Base-by-base conservation (phyloP, 2,113 vertebrate species). In the Cyphomyrus discorhynchus region DNA sequence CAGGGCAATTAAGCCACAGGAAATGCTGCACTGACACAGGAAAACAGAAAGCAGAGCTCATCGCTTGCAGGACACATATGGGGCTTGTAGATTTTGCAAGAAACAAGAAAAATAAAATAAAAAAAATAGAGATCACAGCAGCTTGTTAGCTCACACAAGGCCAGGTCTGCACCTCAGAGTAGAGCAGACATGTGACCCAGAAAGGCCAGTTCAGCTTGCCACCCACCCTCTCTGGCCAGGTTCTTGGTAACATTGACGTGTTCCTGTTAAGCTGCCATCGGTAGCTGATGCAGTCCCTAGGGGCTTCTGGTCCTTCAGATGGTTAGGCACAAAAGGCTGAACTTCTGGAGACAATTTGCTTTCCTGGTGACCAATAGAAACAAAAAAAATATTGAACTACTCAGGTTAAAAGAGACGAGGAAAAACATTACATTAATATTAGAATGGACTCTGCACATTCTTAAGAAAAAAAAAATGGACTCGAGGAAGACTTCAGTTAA, bases 341-440 rank as follows among this genome's bases (percentile, higher is more conserved):
- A 90, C 89, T 84, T 66, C 74, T 91, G 91, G 4, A 21, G 91
- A 89, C 66, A 88, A n/a, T 52, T 92, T 90, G 52, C 91, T 92
- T 90, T 93, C 90, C 93, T 92, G 90, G 19, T 11, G 27, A 83
- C 24, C 19, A 39, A 46, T 21, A 47, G 80, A 21, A 84, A 62
- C 74, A 8, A 11, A 17, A 46, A 46, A 66, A 27, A 45, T 4
- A 45, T 5, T 27, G 10, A 10, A 24, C 21, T 47, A 66, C 39
- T 7, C 19, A 24, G 87, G 45, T 3, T 35, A 77, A 89, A 27
- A 82, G 6, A 53, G 35, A 11, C 17, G 49, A 89, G 27, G 17
- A 50, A 80, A 70, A 80, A 13, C 2, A 21, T 31, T 70, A 11
- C 46, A 35, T 19, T 80, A 24, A 66, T 49, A 62, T 82, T 82